Conservation (phyloP, 2,888 invertebrate species). For the Amorpha juglandis region DNA sequence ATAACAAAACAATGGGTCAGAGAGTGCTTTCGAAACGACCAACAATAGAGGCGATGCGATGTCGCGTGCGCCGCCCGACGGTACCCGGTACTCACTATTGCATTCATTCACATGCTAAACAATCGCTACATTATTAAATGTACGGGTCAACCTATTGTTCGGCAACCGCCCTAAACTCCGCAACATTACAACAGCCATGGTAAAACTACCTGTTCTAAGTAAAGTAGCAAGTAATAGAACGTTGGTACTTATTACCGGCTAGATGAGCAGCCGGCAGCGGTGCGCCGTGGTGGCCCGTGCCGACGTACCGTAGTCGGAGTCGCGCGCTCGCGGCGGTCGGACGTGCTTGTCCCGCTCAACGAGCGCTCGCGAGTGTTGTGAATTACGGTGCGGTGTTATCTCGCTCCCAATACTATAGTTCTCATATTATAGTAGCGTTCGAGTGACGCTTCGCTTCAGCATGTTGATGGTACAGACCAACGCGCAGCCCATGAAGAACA, state of each 20-base stretch:
- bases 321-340: conserved; percentile 66
- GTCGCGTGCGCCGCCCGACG: conserved; percentile 49
- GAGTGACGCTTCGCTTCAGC: conserved; percentile 72
- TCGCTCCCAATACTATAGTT: conserved; percentile 81
- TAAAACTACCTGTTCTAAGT: conserved; percentile 31
- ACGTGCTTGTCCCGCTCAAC: conserved; percentile 57
- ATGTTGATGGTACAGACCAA: conserved; percentile 85
- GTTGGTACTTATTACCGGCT: conserved; percentile 4
- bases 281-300: conserved; percentile 23
- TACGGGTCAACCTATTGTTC: conserved; percentile 65
- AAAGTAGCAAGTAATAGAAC: conserved; percentile 31
- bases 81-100: conserved; percentile 43
- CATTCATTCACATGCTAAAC: conserved; percentile 69
- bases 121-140: conserved; percentile 63
- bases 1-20: conserved; percentile 69
- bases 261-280: conserved; percentile 22
- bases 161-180: conserved; percentile 26
- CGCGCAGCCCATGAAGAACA: conserved; percentile 82
- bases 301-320: conserved; percentile 58
- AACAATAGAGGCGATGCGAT: conserved; percentile 46
- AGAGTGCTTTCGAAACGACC: conserved; percentile 65
- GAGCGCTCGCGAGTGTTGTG: conserved; percentile 65
- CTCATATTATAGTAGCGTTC: conserved; percentile 77
- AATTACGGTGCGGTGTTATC: conserved; percentile 63
- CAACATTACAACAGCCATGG: conserved; percentile 16